A percentile compares a stretch with the other conserved stretches of the same genome.
Conservation (phyloP, 2,888 invertebrate species). For the Drosophila atripex region DNA sequence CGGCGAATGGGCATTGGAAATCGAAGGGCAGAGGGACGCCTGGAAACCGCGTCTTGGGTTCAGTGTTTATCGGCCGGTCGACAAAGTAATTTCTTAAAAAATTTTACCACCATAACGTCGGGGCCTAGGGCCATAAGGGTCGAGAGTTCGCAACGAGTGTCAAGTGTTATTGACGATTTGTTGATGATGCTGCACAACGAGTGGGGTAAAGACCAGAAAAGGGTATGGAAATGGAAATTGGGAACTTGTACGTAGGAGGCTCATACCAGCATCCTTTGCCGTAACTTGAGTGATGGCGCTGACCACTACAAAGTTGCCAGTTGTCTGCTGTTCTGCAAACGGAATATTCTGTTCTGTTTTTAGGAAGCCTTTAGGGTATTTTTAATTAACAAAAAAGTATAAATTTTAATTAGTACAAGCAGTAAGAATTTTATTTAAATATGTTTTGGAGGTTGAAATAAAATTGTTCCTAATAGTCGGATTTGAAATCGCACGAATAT, state of each 20-base stretch:
- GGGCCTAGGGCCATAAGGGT: conserved; percentile 39
- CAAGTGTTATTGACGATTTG: conserved; percentile 79
- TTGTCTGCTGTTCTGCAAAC: conserved; percentile 22
- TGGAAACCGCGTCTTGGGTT: conserved; percentile 13
- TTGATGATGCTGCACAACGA: conserved; percentile 73
- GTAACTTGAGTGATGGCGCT: conserved; percentile 37
- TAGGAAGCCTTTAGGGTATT: conserved; percentile 6
- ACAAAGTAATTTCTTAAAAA: conserved; percentile 74
- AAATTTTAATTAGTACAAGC: too few relatives aligned
- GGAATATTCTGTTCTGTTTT: background rate
- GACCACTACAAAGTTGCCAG: conserved; percentile 12
- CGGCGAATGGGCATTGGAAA: conserved; percentile 45
- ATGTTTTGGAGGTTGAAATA: too few relatives aligned
- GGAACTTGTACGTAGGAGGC: conserved; percentile 16
- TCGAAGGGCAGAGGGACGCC: conserved; percentile 4
- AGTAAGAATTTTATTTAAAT: too few relatives aligned
- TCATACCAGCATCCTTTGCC: conserved; percentile 44
- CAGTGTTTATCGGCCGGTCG: conserved; percentile 56
- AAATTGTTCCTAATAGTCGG: too few relatives aligned
- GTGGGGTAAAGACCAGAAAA: conserved; percentile 27
- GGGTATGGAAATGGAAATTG: conserved; percentile 59
- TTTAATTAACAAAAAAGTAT: conserved; percentile 8
- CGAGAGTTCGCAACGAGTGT: conserved; percentile 61
- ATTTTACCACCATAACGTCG: conserved; percentile 45
- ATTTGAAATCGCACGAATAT: too few relatives aligned